Percentiles rank a stretch among this genome's conserved stretches.
Conservation (phyloP, 2,888 invertebrate species). For the Isoperla grammatica region DNA sequence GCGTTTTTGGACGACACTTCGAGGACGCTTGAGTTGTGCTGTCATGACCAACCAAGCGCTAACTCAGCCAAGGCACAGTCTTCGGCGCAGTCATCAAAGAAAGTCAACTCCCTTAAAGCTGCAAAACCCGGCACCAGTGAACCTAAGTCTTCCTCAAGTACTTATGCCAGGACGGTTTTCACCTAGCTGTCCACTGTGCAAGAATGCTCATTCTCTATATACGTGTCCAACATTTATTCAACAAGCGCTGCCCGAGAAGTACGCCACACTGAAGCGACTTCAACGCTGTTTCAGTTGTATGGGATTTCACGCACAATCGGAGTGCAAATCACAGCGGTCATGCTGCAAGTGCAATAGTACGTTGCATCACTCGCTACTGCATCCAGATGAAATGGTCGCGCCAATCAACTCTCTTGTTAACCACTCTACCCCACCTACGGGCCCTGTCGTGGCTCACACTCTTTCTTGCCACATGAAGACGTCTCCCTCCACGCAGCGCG, state of each 20-base stretch:
- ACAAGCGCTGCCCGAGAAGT: neutral
- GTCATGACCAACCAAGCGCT: neutral
- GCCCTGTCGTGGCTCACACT: neutral
- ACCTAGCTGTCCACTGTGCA: neutral
- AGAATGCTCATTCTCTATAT: neutral
- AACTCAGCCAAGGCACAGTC: neutral
- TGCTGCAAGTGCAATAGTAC: neutral
- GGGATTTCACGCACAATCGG: neutral
- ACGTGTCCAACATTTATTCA: neutral
- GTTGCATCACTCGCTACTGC: neutral
- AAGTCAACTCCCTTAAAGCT: neutral
- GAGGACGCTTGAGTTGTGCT: neutral
- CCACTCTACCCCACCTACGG: too few species aligned
- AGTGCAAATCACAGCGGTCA: neutral
- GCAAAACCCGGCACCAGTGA: neutral
- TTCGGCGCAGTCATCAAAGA: neutral
- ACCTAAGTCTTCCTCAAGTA: neutral
- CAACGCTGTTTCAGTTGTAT: neutral
- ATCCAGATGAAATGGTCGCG: too few species aligned
- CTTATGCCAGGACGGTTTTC: neutral
- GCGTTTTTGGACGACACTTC: conserved; percentile 1
- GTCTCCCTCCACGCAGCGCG: neutral
- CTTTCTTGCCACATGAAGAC: neutral
- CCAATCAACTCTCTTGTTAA: too few species aligned
- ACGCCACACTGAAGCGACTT: neutral